Base-by-base conservation (phyloP, 2,113 vertebrate genomes). In the Entomyzon cyanotis region DNA sequence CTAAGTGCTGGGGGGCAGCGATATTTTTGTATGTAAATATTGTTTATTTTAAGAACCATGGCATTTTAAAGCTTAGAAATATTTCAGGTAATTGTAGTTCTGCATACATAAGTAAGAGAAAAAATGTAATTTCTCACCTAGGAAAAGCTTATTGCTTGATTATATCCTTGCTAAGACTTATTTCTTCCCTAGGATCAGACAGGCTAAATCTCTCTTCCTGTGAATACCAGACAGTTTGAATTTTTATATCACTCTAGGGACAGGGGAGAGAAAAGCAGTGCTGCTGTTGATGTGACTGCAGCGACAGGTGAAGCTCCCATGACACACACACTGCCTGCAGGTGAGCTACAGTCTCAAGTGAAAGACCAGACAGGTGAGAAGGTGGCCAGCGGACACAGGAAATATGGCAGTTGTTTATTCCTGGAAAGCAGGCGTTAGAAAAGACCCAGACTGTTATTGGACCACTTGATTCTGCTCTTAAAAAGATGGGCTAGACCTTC, bases 181-280 rank as follows among this genome's bases (percentile, higher is more conserved):
- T 46, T 68, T 82, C 42, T 93, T 83, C 50, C 23, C 75, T 56
- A 55, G 42, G 24, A 16, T 90, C 63, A 80, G 86, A 83, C 49
- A 93, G 59, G 14, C 33, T 91, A 94, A 60, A 73, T 62, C 68
- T 81, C 53, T 93, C 59, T 70, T 79, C 27, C 70, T 85, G 55
- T 65, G 85, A 94, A 80, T 46, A 80, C 12, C 44, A 83, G 81
- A 79, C 37, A 93, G 84, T 59, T 80, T 77, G 71, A 89, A 83
- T 83, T 85, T 84, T 86, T 69, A 1, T 42, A n/a, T 55, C 31
- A 63, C 67, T 76, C 31, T 21, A 22, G 23, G 53, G 78, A 80
- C 18, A 77, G 25, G 6, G 21, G 15, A 71, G 41, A 63, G 24
- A 73, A 56, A 91, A 62, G 20, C 49, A 82, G 74, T 28, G 50